phyloP scores from a whole-genome alignment of 2,888 invertebrate genomes.

The Platypus cylindrus region DNA sequence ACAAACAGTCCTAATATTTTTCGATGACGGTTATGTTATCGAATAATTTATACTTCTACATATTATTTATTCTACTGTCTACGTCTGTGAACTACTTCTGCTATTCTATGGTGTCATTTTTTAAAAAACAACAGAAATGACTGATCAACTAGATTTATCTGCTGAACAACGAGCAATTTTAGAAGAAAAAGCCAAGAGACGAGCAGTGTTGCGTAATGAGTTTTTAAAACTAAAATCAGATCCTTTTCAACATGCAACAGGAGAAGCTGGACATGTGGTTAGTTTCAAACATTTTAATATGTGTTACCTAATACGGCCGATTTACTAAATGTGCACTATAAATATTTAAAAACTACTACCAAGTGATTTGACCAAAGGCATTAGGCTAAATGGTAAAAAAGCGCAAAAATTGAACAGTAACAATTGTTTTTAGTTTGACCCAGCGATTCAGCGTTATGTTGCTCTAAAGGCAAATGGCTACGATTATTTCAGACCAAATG shows the following conservation, averaged over 20 bases:
- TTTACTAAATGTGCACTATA: too few relatives aligned
- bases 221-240: slow-evolving; percentile 58
- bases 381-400: too few relatives aligned
- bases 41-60: too few relatives aligned
- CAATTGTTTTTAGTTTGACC: slow-evolving; percentile 66
- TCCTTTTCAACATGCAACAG: slow-evolving; percentile 55
- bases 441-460: slow-evolving; percentile 59
- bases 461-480: slow-evolving; percentile 54
- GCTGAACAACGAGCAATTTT: slow-evolving; percentile 39
- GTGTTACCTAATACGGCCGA: slow-evolving; percentile 1
- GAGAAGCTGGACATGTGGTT: slow-evolving; percentile 59
- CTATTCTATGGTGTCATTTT: too few relatives aligned
- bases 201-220: slow-evolving; percentile 50
- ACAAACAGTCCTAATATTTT: too few relatives aligned
- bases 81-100: too few relatives aligned
- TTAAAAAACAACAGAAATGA: too few relatives aligned
- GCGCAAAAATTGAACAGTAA: too few relatives aligned
- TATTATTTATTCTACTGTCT: too few relatives aligned
- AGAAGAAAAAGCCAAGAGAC: slow-evolving; percentile 47
- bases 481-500: slow-evolving; percentile 55
- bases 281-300: slow-evolving; percentile 32
- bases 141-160: slow-evolving; percentile 41
- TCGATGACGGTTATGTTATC: too few relatives aligned
- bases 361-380: too few relatives aligned
- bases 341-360: too few relatives aligned